Evolutionary conservation across 2,888 invertebrate genomes (phyloP).

Genomic region (Melieria picta): DNA sequence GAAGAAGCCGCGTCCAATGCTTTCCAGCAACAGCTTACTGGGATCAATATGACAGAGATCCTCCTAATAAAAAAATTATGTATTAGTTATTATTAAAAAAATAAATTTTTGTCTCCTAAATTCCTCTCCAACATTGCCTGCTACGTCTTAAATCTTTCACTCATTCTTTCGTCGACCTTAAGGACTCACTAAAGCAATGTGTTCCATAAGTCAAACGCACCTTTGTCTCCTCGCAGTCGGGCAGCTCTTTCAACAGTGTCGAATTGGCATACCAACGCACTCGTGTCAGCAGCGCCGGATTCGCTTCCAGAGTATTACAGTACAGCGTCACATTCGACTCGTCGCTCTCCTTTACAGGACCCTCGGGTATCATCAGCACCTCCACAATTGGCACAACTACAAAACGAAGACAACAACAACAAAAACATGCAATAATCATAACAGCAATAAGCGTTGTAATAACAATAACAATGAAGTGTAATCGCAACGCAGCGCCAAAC

Average conservation of each 20-base stretch:
- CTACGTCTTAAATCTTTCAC: no score
- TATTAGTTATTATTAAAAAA: background rate
- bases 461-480: background rate
- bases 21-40: slow-evolving; percentile 83
- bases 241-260: slow-evolving; percentile 83
- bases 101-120: background rate
- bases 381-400: slow-evolving; percentile 82
- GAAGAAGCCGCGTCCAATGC: slow-evolving; percentile 88
- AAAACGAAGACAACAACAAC: background rate
- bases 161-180: no score
- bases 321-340: slow-evolving; percentile 83
- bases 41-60: slow-evolving; percentile 88
- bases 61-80: slow-evolving; percentile 55
- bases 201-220: slow-evolving; percentile 42
- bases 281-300: slow-evolving; percentile 77
- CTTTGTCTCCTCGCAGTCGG: slow-evolving; percentile 73
- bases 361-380: slow-evolving; percentile 79
- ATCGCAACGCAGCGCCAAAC: background rate
- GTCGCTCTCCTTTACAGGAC: slow-evolving; percentile 81
- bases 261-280: slow-evolving; percentile 91
- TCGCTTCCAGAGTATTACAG: slow-evolving; percentile 83
- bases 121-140: no score
- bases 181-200: no score
- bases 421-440: background rate
- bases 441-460: background rate